A percentile compares a stretch with the other conserved stretches of the same genome.
Conservation (phyloP, 2,113 vertebrate species). For the Anseranas semipalmata region DNA sequence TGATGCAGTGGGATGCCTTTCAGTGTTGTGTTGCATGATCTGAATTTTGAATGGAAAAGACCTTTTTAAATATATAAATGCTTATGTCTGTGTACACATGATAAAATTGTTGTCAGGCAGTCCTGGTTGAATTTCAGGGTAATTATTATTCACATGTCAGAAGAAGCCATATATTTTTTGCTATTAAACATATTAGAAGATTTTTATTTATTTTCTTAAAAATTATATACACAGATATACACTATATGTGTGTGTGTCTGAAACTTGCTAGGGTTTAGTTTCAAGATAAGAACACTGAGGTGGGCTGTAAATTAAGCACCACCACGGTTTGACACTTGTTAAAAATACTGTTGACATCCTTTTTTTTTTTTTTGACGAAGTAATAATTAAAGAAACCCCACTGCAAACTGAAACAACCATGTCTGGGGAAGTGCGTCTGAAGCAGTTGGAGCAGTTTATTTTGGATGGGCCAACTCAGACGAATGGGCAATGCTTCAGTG, state of each 20-base stretch:
- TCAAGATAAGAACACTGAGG: conserved; percentile 41
- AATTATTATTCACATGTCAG: conserved; percentile 57
- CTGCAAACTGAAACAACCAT: conserved; percentile 80
- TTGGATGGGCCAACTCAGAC: conserved; percentile 92
- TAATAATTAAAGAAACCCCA: conserved; percentile 52
- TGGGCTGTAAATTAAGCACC: conserved; percentile 67
- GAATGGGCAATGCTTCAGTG: conserved; percentile 90
- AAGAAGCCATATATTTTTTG: background rate
- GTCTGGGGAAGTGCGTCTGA: conserved; percentile 98
- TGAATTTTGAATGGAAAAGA: conserved; percentile 78
- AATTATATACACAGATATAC: background rate
- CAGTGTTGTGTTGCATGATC: conserved; percentile 74
- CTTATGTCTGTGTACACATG: background rate
- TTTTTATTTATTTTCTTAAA: background rate
- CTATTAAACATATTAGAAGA: conserved; percentile 16
- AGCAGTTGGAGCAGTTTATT: conserved; percentile 96
- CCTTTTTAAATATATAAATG: conserved; percentile 9
- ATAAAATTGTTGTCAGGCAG: conserved; percentile 50
- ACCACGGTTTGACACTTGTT: conserved; percentile 62
- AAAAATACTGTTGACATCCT: conserved; percentile 37
- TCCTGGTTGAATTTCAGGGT: conserved; percentile 38
- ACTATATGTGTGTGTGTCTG: background rate
- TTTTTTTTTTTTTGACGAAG: background rate
- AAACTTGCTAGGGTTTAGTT: conserved; percentile 54
- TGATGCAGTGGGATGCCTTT: conserved; percentile 72